phyloP scores from a whole-genome alignment of 2,888 invertebrate genomes.

The Ormyrus labotus region DNA sequence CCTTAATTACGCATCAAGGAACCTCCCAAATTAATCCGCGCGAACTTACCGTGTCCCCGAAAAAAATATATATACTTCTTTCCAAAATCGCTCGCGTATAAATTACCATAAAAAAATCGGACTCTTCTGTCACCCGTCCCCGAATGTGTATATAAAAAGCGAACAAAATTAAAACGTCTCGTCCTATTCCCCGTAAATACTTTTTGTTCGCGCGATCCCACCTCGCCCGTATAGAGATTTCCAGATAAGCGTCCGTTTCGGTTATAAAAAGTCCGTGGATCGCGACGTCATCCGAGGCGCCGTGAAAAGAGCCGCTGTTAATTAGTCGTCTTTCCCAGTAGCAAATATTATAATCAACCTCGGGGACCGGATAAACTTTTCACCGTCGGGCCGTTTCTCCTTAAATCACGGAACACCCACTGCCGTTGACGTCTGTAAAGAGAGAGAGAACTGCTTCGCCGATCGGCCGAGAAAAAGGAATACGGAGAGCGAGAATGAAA shows the following conservation, averaged over 20 bases:
- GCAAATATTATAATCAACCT: constrained; percentile 35
- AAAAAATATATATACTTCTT: constrained; percentile 10
- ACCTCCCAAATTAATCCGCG: constrained; percentile 18
- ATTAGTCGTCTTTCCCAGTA: constrained; percentile 32
- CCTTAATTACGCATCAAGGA: constrained; percentile 9
- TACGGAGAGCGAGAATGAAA: constrained; percentile 56
- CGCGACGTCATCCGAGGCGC: not conserved
- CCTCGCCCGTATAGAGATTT: constrained; percentile 9
- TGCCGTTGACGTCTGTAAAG: not conserved
- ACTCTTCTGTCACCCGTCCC: no score
- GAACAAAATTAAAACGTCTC: constrained; percentile 15
- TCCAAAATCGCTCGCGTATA: constrained; percentile 13
- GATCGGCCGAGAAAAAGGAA: constrained; percentile 44
- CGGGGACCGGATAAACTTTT: constrained; percentile 25
- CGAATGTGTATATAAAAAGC: no score
- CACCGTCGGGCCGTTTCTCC: not conserved
- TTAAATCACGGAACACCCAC: constrained; percentile 18
- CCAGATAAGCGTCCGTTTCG: constrained; percentile 14
- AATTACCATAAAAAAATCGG: constrained; percentile 31
- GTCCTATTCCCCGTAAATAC: not conserved
- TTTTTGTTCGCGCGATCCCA: not conserved
- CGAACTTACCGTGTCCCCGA: not conserved
- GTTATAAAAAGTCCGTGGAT: constrained; percentile 13
- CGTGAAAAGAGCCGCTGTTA: not conserved
- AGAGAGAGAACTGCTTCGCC: constrained; percentile 2